Base-by-base conservation (phyloP, 2,888 invertebrate species). In the Meghimatium bilineatum region DNA sequence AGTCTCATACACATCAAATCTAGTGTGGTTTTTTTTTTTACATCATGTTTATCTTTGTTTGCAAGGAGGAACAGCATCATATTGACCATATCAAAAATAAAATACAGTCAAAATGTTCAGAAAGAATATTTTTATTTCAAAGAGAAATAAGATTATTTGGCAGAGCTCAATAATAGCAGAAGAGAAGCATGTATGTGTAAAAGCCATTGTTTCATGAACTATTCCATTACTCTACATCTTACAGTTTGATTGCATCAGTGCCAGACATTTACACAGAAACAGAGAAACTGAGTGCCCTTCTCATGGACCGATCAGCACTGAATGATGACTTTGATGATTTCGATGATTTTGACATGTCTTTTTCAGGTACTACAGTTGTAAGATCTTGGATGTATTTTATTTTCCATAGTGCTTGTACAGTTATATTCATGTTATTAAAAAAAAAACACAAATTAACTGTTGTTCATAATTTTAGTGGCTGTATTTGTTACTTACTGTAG, bases 281-380 rank as follows among this genome's bases (percentile, higher is more conserved):
- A 20, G 92, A 92, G 79, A 87, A 88, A 23, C 88, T 92, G 12
- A 92, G 92, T 89, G 90, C 91, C 34, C 90, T 90, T 1, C 86
- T 91, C n/a, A 91, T 91, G 90, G 88, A 90, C 80, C 87, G 88
- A 52, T 89, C 90, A 26, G 92, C 92, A 0, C 87, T 92, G 10
- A 92, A 92, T 89, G 91, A 91, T 75, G 81, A 90, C 20, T 86
- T 84, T 2, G 44, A 44, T n/a, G n/a, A n/a, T n/a, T n/a, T n/a
- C n/a, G n/a, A n/a, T n/a, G n/a, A n/a, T n/a, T n/a, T n/a, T n/a
- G 75, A 60, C 20, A 87, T 88, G 60, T 88, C 90, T 74, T 90
- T 90, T n/a, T 89, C 90, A 81, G 91, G 90, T 91, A 87, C 60
- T 79, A 74, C n/a, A 14, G 23, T 56, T 56, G 12, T 20, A 56